Evolutionary conservation across 2,888 invertebrate genomes (phyloP).

Genomic region (Melinaea menophilus): DNA sequence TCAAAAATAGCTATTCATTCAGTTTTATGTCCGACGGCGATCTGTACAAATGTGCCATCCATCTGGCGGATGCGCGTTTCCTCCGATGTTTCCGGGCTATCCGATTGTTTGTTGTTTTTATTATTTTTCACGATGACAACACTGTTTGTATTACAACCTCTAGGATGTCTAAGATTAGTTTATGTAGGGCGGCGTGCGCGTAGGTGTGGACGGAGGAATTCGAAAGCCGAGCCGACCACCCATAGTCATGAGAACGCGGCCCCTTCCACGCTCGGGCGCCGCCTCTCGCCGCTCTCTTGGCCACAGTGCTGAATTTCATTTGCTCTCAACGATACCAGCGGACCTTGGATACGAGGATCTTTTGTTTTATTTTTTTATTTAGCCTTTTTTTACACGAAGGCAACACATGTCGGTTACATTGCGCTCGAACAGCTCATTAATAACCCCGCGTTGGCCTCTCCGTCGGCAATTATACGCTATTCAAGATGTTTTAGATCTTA

Average conservation of each 20-base stretch:
- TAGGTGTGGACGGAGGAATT: conserved; percentile 77
- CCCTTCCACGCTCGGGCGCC: conserved; percentile 73
- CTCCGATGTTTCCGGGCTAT: conserved; percentile 70
- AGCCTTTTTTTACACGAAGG: conserved; percentile 26
- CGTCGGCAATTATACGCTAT: too few relatives aligned
- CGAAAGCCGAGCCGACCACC: conserved; percentile 77
- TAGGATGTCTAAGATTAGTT: conserved; percentile 7
- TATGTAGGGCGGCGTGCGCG: conserved; percentile 35
- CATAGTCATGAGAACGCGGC: conserved; percentile 75
- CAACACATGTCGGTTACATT: conserved; percentile 23
- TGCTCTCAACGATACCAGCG: conserved; percentile 55
- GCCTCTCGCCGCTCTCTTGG: conserved; percentile 69
- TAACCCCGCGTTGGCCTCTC: too few relatives aligned
- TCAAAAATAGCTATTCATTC: conserved; percentile 34
- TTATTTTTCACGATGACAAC: conserved; percentile 58
- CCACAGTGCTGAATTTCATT: conserved; percentile 74
- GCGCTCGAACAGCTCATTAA: neutral
- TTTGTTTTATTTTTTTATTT: conserved; percentile 39
- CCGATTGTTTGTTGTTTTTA: conserved; percentile 61
- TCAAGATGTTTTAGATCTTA: too few relatives aligned
- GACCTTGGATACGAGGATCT: conserved; percentile 42
- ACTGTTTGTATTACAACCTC: conserved; percentile 48
- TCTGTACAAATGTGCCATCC: conserved; percentile 49
- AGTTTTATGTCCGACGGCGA: conserved; percentile 28
- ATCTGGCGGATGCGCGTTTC: conserved; percentile 76